A percentile compares a stretch with the other conserved stretches of the same genome.
These are phyloP conservation scores for Brassicogethes aeneus DNA, from an alignment of 2,888 invertebrate species.

Conservation along the genomic window DNA sequence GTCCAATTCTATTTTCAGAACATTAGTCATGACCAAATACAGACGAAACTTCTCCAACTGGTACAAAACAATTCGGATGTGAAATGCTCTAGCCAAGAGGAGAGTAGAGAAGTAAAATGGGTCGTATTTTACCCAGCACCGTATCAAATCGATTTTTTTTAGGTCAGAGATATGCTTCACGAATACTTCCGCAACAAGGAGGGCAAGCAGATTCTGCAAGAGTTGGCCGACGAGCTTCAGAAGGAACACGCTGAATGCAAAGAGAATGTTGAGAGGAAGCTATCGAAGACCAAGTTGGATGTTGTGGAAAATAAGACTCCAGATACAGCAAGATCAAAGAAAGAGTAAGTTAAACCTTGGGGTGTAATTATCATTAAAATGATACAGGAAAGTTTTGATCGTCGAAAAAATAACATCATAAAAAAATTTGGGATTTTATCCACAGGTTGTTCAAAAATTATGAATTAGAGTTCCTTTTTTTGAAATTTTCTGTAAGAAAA, in stretches of 20 bases:
- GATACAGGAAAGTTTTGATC: no score
- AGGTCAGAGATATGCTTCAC: constrained; percentile 8
- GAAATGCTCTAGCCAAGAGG: constrained; percentile 8
- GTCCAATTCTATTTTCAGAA: constrained; percentile 23
- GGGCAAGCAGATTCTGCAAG: constrained; percentile 2
- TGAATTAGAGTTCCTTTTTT: no score
- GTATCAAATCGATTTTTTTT: no score
- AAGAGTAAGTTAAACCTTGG: neutral
- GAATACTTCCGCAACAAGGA: constrained; percentile 10
- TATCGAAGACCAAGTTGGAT: constrained; percentile 9
- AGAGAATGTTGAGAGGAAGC: constrained; percentile 4
- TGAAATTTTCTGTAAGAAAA: no score
- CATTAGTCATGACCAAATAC: constrained; percentile 19
- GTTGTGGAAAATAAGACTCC: constrained; percentile 5
- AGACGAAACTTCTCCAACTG: constrained; percentile 20
- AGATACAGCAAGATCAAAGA: neutral
- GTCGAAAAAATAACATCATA: no score
- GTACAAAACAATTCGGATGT: constrained; percentile 18
- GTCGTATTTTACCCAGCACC: no score
- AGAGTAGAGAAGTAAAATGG: neutral
- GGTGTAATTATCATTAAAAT: no score
- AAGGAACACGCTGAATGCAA: neutral
- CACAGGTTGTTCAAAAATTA: no score
- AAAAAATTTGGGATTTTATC: no score
- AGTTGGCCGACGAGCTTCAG: neutral